Evolutionary conservation across 2,113 vertebrate species (phyloP), one percentile per base, ranked within the genome.

Genomic region (Caranx melampygus): DNA sequence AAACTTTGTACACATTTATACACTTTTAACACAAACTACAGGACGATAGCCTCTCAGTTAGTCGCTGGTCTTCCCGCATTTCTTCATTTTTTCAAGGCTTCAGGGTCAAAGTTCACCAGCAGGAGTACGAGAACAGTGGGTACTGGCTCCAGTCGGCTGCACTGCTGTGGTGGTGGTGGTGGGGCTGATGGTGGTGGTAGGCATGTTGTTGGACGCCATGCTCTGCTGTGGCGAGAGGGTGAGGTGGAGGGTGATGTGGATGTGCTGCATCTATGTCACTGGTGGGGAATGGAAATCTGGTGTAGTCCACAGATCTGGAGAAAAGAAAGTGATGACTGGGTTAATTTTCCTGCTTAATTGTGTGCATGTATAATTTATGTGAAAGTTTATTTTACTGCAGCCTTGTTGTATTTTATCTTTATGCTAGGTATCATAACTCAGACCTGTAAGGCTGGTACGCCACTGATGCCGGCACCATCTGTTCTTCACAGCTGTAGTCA

Each of bases 131-230:
- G 84, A 96, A 96, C 37, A 97, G 93, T 0, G 96, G 95, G 83
- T 95, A 95, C 73, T 96, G 96, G 93, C 94, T 96, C 96, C 96
- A 97, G 79, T 97, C 96, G 0, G 94, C 84, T 74, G 95, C 3
- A 75, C 91, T 90, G 80, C 94, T 87, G 0, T 95, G 93, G 75
- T 78, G 61, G 14, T 95, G 89, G 16, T 82, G 88, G 61, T 77
- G 49, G 81, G 42, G 73, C 5, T 95, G 91, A 9, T 94, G 90
- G 1, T 94, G 88, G 62, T 75, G 51, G 81, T 86, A 84, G 40
- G 77, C 57, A 1, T 76, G 80, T 37, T 92, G 90, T 14, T 85
- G 84, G 42, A 51, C 0, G 16, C 40, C 12, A 0, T 76, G 79
- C 26, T 91, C 84, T 2, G 40, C 42, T 1, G 75, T 31, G 64